Base-by-base conservation (phyloP, 1,140 invertebrate genomes). In the Oppia nitens region DNA sequence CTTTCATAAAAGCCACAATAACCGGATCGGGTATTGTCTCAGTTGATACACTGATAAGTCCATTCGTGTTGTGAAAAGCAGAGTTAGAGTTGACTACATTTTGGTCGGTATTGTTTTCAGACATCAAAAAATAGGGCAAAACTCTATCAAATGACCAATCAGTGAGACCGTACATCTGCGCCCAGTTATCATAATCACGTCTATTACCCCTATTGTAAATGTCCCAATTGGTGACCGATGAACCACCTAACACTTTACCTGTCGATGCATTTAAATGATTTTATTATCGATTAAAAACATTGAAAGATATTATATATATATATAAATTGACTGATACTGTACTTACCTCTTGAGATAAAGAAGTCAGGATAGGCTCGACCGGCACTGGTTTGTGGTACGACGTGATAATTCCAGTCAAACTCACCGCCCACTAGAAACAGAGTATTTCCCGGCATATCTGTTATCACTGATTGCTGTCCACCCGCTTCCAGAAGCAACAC, bases 151-250 rank as follows among this genome's bases (percentile, higher is more conserved):
- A 82, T 6, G 72, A 75, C 83, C 82, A 77, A 29, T 75, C 76
- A 0, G 78, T 78, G 65, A 95, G 95, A 0, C 94, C 94, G 26
- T 82, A 66, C 4, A 12, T 9, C 3, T 24, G 21, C 3, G 49
- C 88, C 92, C 92, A 96, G 12, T 83, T 76, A 68, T 97, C 87
- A 72, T 91, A 97, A 68, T 97, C 92, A 47, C 77, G 80, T 12
- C 83, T 80, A 67, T 95, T 92, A 26, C 92, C 92, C 47, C 92
- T 78, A 0, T 92, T 83, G 72, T 96, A 95, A 12, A 93, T 79
- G 87, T 93, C 91, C 0, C 87, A 87, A 70, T 96, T 96, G 0
- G 95, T 77, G 0, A 91, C 87, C 50, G 86, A 90, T 29, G 85
- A 85, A n/a, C 92, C 92, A 20, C 77, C 78, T 61, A 73, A 27